Percentiles rank a stretch among this genome's conserved stretches.
phyloP scores from a whole-genome alignment of 2,113 vertebrate genomes.

The Bufo gargarizans region DNA sequence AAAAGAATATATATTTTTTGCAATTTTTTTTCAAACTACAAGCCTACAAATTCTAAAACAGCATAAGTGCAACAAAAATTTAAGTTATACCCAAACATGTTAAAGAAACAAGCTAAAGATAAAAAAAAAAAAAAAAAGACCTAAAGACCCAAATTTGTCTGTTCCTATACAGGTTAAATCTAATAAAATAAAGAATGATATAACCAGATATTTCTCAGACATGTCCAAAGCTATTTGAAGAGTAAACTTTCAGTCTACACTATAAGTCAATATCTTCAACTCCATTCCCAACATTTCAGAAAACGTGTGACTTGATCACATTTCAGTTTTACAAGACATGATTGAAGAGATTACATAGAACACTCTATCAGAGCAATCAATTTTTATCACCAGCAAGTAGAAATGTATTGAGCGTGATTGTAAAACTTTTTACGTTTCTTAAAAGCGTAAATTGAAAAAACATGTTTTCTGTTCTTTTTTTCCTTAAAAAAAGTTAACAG shows the following conservation, averaged over 20 bases:
- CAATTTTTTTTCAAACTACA: too few species aligned
- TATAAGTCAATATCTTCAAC: background rate
- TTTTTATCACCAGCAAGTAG: background rate
- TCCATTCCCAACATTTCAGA: background rate
- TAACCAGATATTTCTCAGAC: background rate
- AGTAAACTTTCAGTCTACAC: background rate
- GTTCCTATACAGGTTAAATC: too few species aligned
- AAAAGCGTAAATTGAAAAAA: background rate
- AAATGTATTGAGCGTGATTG: background rate
- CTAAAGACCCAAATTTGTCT: too few species aligned
- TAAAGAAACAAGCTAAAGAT: too few species aligned
- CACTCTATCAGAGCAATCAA: background rate
- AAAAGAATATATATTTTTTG: too few species aligned
- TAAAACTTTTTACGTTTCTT: background rate
- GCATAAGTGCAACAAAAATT: too few species aligned
- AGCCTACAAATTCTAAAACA: too few species aligned
- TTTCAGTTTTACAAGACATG: background rate
- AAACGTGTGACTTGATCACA: background rate
- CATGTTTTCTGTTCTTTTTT: background rate
- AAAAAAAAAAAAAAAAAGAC: too few species aligned
- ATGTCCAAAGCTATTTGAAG: background rate
- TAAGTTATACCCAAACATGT: too few species aligned
- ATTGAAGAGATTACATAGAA: constrained; percentile 22
- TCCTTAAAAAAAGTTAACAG: background rate
- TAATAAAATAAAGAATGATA: background rate